Percentiles rank a stretch among this genome's conserved stretches.
These are phyloP conservation scores for Hippocampus kuda DNA, from an alignment of 2,797 vertebrate genomes.

Conservation along the genomic window DNA sequence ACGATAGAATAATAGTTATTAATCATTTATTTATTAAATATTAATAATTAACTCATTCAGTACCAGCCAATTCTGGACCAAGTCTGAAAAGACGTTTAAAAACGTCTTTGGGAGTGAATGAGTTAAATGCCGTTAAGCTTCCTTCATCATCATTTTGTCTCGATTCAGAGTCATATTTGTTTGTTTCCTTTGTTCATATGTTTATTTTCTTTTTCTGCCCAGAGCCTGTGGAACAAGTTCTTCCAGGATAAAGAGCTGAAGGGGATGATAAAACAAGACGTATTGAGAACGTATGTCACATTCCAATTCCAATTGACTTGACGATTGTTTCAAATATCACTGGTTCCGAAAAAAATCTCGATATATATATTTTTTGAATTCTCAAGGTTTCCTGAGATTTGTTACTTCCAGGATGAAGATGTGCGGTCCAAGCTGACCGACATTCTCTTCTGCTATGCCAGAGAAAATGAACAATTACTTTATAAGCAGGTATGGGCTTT, in stretches of 20 bases:
- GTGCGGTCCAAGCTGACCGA: conserved; percentile 96
- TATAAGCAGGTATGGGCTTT: conserved; percentile 87
- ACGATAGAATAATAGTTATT: not conserved
- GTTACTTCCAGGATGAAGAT: conserved; percentile 93
- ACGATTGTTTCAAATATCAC: not conserved
- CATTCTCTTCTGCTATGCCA: conserved; percentile 96
- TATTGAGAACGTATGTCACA: conserved; percentile 84
- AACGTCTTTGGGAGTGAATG: too few relatives aligned
- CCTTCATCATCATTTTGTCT: not conserved
- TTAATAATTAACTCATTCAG: too few relatives aligned
- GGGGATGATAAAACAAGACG: conserved; percentile 95
- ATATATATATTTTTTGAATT: not conserved
- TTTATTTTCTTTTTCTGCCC: conserved; percentile 22
- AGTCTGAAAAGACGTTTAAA: too few relatives aligned
- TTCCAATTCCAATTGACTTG: not conserved
- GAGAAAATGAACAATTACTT: conserved; percentile 96
- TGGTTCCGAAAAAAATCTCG: not conserved
- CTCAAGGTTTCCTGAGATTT: conserved; percentile 92
- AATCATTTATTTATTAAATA: too few relatives aligned
- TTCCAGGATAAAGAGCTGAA: conserved; percentile 98
- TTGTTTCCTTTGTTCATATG: not conserved
- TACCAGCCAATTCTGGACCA: too few relatives aligned
- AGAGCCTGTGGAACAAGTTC: conserved; percentile 99
- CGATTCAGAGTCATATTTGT: not conserved
- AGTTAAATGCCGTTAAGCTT: not conserved